Conservation (phyloP, 2,888 invertebrate species). For the Stenodema calcarata region DNA sequence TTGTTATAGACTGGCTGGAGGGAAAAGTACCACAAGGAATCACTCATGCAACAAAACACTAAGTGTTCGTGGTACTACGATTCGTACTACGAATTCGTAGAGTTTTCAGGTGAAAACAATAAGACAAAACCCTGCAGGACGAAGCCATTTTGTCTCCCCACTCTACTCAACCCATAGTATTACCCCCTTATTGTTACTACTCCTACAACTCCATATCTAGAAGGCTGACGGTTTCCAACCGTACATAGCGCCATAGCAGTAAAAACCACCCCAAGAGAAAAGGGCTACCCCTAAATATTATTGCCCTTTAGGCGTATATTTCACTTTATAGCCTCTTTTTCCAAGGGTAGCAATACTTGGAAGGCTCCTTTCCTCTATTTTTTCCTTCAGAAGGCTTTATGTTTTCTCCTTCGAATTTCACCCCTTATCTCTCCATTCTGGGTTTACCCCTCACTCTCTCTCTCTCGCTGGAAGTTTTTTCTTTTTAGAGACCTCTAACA, state of each 20-base stretch:
- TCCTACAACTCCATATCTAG: not conserved
- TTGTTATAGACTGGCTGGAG: too few species aligned
- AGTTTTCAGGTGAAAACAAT: too few species aligned
- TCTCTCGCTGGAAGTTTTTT: not conserved
- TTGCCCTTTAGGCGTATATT: constrained; percentile 35
- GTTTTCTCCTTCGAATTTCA: not conserved
- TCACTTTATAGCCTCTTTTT: constrained; percentile 22
- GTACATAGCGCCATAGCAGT: not conserved
- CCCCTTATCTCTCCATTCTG: not conserved
- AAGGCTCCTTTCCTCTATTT: not conserved
- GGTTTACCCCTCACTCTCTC: not conserved
- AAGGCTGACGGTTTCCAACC: not conserved
- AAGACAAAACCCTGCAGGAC: too few species aligned
- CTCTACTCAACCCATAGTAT: not conserved
- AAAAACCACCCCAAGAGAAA: not conserved
- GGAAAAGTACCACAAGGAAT: too few species aligned
- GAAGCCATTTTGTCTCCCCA: not conserved
- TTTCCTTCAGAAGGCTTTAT: constrained; percentile 4
- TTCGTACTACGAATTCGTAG: too few species aligned
- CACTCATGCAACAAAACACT: too few species aligned
- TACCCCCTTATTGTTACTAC: not conserved
- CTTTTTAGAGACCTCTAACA: not conserved
- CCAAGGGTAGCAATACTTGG: not conserved
- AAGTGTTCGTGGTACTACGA: too few species aligned
- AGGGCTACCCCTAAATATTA: constrained; percentile 4